These are phyloP conservation scores for Rhagoletis pomonella DNA, from an alignment of 1,140 invertebrate genomes.

Conservation along the genomic window DNA sequence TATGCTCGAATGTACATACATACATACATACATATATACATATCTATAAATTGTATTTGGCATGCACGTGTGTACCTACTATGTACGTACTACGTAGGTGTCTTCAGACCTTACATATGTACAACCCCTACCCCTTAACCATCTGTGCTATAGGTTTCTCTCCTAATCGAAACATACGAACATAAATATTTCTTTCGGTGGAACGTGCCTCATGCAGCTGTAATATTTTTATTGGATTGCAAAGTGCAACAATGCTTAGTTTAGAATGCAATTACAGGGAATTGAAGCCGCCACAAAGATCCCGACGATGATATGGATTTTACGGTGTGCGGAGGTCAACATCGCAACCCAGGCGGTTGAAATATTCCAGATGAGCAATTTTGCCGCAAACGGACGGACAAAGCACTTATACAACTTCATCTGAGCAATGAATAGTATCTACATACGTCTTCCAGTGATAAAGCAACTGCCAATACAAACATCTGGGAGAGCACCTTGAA, in stretches of 20 bases:
- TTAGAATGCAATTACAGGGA: not conserved
- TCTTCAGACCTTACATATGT: no score
- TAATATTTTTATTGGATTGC: conserved; percentile 24
- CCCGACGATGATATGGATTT: conserved; percentile 18
- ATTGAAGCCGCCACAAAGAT: conserved; percentile 33
- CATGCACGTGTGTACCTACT: no score
- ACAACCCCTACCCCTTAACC: no score
- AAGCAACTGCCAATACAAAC: not conserved
- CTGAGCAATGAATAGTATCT: not conserved
- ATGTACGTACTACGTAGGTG: no score
- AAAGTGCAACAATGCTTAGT: conserved; percentile 5
- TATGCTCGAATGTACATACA: not conserved
- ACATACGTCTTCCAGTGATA: not conserved
- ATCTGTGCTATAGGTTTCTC: no score
- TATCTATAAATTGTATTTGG: no score
- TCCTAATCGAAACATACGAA: not conserved
- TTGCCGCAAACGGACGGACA: not conserved
- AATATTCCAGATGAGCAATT: conserved; percentile 47
- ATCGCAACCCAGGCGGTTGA: not conserved
- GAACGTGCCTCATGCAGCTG: conserved; percentile 14
- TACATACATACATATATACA: not conserved
- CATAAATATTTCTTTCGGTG: not conserved
- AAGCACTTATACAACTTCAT: conserved; percentile 17
- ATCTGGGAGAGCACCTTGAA: not conserved
- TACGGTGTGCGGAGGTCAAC: not conserved